These are phyloP conservation scores for Schrankia costaestrigalis DNA, from an alignment of 2,888 invertebrate genomes.

Conservation along the genomic window DNA sequence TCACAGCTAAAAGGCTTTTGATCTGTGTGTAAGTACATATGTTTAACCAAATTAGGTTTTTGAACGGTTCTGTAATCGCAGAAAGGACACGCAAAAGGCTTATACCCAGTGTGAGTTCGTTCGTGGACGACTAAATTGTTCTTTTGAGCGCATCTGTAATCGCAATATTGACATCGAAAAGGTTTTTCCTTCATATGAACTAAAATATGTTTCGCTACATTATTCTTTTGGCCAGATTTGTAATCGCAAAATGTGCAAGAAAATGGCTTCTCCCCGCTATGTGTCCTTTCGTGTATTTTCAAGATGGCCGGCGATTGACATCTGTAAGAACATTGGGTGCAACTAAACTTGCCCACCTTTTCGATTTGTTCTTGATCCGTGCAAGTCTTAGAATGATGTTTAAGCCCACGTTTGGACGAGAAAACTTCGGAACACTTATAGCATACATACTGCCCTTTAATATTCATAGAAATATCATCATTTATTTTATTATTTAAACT, in stretches of 20 bases:
- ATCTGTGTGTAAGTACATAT: slow-evolving; percentile 76
- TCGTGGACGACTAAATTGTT: slow-evolving; percentile 76
- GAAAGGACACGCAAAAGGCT: slow-evolving; percentile 73
- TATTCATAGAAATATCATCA: slow-evolving; percentile 55
- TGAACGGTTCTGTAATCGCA: slow-evolving; percentile 75
- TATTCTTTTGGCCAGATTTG: slow-evolving; percentile 76
- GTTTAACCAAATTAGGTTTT: slow-evolving; percentile 75
- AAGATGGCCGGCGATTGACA: slow-evolving; percentile 75
- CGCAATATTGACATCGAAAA: slow-evolving; percentile 72
- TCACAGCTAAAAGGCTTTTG: slow-evolving; percentile 76
- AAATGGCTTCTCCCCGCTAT: slow-evolving; percentile 73
- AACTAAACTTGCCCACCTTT: slow-evolving; percentile 64
- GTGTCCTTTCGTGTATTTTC: slow-evolving; percentile 74
- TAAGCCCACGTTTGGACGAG: slow-evolving; percentile 61
- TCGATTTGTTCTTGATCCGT: slow-evolving; percentile 39
- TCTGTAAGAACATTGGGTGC: slow-evolving; percentile 67
- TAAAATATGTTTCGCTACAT: slow-evolving; percentile 74
- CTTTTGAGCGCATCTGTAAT: slow-evolving; percentile 73
- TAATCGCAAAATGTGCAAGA: slow-evolving; percentile 73
- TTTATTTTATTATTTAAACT: slow-evolving; percentile 42
- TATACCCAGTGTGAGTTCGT: slow-evolving; percentile 74
- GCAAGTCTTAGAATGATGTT: slow-evolving; percentile 63
- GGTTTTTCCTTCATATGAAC: slow-evolving; percentile 79
- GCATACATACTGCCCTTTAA: slow-evolving; percentile 66
- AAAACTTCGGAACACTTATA: slow-evolving; percentile 65